Base-by-base conservation (phyloP, 2,797 vertebrate genomes). In the Clamator glandarius region DNA sequence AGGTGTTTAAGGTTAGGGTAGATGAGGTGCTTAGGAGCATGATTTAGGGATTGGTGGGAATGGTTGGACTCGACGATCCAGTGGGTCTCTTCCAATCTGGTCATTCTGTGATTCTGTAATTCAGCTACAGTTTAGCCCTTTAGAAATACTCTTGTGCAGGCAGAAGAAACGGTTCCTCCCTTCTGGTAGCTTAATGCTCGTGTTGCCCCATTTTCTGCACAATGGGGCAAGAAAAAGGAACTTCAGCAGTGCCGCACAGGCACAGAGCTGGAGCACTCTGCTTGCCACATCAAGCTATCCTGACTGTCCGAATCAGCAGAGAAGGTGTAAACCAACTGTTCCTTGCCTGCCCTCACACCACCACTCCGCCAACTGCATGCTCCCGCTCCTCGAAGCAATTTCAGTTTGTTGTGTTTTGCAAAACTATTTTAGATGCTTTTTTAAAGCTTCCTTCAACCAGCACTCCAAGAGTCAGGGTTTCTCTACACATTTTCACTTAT, bases 211-310 rank as follows among this genome's bases (percentile, higher is more conserved):
- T 77, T 66, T 46, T 12, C n/a, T 7, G 19, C 7, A 5, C 1
- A 2, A 21, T 0, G 6, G 35, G 35, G 41, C n/a, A 24, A 80
- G 36, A 35, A 64, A 39, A 58, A 46, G 54, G 80, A 54, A 9
- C 46, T 57, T 0, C 0, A 41, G 42, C 46, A 54, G 44, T 33
- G 19, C 29, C 15, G 24, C 24, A 1, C 0, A 0, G 18, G 55
- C 63, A 31, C 59, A 28, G 74, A 67, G 55, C 51, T 70, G 50
- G 59, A 72, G 17, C 21, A 18, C 54, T 46, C 31, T 2, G 15
- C 28, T 51, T 52, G n/a, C 58, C 70, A 55, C 70, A 76, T 4
- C 1, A n/a, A n/a, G 15, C 46, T 10, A 0, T 33, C 55, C 51
- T 26, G 25, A 35, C 31, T 23, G 33, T 68, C 44, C 88, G 35